Percentiles rank a stretch among this genome's conserved stretches.
Conservation (phyloP, 2,888 invertebrate genomes). For the Trichogramma evanescens region DNA sequence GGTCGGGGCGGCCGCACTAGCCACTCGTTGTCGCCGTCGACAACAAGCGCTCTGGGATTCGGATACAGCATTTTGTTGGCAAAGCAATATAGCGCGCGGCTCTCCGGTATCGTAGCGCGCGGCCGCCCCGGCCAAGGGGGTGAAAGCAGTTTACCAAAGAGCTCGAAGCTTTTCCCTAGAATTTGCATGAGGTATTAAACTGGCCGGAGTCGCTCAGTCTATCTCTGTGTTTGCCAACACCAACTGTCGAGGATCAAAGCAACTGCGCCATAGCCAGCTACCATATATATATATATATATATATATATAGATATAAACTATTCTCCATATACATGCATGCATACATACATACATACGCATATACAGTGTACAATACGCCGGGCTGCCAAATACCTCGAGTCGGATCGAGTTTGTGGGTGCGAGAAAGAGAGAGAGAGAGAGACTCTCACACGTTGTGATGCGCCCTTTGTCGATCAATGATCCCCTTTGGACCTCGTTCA, state of each 20-base stretch:
- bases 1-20: too few relatives aligned
- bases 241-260: conserved; percentile 46
- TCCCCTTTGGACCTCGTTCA: neutral
- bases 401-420: too few relatives aligned
- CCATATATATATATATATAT: too few relatives aligned
- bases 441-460: neutral
- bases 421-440: neutral
- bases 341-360: neutral
- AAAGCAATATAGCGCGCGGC: conserved; percentile 44
- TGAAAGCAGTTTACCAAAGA: neutral
- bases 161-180: conserved; percentile 39
- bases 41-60: conserved; percentile 26
- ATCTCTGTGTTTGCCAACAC: conserved; percentile 46
- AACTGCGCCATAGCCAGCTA: conserved; percentile 25
- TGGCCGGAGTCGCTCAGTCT: conserved; percentile 35
- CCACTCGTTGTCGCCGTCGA: neutral
- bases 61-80: conserved; percentile 46
- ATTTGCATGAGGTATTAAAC: conserved; percentile 49
- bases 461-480: conserved; percentile 4
- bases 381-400: too few relatives aligned
- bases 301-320: too few relatives aligned
- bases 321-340: conserved; percentile 16
- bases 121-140: conserved; percentile 9
- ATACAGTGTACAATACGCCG: too few relatives aligned
- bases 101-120: conserved; percentile 26